Base-by-base conservation (phyloP, 2,113 vertebrate species). In the Actinemys pallida region DNA sequence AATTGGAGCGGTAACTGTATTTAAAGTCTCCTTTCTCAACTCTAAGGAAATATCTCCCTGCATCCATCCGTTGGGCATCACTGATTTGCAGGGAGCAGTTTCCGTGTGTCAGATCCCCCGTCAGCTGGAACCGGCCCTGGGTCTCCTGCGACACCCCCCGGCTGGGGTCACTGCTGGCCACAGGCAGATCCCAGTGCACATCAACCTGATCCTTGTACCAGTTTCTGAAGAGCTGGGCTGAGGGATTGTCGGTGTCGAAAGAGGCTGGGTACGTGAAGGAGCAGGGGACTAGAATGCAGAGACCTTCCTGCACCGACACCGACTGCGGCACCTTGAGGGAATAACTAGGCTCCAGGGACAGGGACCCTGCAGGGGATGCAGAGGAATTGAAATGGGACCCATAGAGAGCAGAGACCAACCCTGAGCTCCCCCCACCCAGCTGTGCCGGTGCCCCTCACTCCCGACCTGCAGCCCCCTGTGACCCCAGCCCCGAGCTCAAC, bases 271-370 rank as follows among this genome's bases (percentile, higher is more conserved):
- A 16, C 14, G 2, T 1, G 85, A 95, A 80, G 12, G 2, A 6
- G 59, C 96, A 96, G 72, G 76, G 6, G 35, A 95, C 65, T 1
- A 0, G 1, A 24, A 62, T 13, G 4, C 53, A 81, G 42, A 79
- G 27, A 1, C 87, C 90, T 5, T 82, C 76, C 24, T 75, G 83
- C 42, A 95, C 86, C 0, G 1, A 49, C 81, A 95, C 24, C 0
- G 8, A 0, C 1, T 0, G 1, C 3, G 1, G 5, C 6, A 50
- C 8, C 0, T 1, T 0, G 50, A 94, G 9, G 1, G 0, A 0
- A 53, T 6, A 84, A 0, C 0, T 0, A 1, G 0, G 0, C 2
- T 1, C 0, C 42, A 47, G 69, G 86, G n/a, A 22, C 27, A 56
- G 50, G 84, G 76, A 6, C 56, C 39, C 89, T 90, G 42, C 14